These are phyloP conservation scores for Camponotus vicinus DNA, from an alignment of 1,140 invertebrate species.

Conservation along the genomic window DNA sequence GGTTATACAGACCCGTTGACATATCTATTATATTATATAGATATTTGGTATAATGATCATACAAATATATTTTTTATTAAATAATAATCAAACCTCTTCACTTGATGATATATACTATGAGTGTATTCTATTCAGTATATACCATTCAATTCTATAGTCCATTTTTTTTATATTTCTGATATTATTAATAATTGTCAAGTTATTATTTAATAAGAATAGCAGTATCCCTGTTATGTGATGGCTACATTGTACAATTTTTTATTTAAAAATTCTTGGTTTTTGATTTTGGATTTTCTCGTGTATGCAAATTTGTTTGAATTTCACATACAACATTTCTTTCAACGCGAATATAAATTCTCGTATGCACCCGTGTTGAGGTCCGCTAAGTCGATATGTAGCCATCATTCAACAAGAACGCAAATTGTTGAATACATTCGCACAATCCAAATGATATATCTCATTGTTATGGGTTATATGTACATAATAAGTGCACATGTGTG, in stretches of 20 bases:
- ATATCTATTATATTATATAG: background rate
- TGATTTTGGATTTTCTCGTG: constrained; percentile 14
- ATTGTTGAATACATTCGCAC: constrained; percentile 41
- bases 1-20: background rate
- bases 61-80: background rate
- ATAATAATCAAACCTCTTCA: too few relatives aligned
- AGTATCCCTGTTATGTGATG: background rate
- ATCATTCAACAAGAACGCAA: constrained; percentile 6
- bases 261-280: background rate
- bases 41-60: background rate
- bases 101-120: too few relatives aligned
- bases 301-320: background rate
- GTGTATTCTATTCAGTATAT: too few relatives aligned
- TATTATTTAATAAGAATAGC: background rate
- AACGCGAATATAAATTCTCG: background rate
- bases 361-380: constrained; percentile 3
- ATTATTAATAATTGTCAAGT: background rate
- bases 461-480: constrained; percentile 31
- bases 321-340: background rate
- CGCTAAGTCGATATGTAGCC: constrained; percentile 23
- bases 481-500: constrained; percentile 26
- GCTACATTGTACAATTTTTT: background rate
- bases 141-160: background rate
- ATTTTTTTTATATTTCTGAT: background rate
- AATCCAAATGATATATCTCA: constrained; percentile 48